Conservation (phyloP, 1,140 invertebrate species). For the Heterodera schachtii region DNA sequence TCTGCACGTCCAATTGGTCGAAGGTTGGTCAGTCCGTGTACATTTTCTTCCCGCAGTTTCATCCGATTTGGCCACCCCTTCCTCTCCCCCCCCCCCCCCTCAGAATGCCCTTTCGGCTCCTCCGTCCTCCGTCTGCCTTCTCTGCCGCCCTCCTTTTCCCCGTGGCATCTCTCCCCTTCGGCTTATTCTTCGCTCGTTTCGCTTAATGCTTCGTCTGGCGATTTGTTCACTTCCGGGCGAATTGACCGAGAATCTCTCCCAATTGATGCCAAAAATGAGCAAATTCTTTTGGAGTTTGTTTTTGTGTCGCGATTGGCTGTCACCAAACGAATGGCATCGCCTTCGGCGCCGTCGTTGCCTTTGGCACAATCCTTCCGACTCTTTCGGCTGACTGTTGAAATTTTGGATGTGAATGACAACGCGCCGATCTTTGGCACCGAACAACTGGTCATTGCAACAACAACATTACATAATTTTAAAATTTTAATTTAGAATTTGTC, state of each 20-base stretch:
- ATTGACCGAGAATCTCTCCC: background rate
- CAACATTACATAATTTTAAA: background rate
- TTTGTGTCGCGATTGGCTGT: background rate
- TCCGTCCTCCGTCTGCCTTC: background rate
- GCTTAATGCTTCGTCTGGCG: background rate
- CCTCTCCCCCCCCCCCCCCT: too few relatives aligned
- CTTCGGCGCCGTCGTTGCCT: too few relatives aligned
- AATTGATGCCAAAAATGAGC: background rate
- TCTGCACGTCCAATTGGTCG: background rate
- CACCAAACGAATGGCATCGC: background rate
- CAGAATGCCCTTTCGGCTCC: background rate
- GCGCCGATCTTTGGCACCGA: background rate
- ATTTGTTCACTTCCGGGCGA: background rate
- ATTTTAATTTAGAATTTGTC: background rate
- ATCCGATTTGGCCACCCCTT: background rate
- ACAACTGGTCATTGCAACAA: background rate
- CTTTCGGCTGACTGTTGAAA: background rate
- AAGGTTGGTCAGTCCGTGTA: background rate
- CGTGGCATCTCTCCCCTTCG: background rate
- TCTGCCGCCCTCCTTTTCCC: background rate
- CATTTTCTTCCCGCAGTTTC: background rate
- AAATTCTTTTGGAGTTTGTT: background rate
- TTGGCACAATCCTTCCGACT: background rate
- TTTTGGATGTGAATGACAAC: constrained; percentile 19
- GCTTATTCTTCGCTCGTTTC: background rate